Percentiles rank a stretch among this genome's conserved stretches.
Conservation (phyloP, 1,140 invertebrate species). For the Drosophila paulistorum region DNA sequence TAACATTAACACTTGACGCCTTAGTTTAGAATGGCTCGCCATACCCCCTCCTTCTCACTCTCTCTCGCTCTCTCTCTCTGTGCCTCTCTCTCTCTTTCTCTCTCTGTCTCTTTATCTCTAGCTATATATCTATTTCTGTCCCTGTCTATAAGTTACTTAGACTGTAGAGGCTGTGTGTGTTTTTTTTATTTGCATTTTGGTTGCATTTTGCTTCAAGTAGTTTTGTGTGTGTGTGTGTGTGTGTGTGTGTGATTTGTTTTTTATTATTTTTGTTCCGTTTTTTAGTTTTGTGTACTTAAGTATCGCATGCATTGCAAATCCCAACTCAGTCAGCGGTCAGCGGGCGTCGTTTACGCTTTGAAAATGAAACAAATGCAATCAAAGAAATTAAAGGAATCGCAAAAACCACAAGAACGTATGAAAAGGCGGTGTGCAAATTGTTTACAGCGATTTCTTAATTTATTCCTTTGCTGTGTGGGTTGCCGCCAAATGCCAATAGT, state of each 20-base stretch:
- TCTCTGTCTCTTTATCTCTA: neutral
- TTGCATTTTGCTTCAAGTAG: conserved; percentile 25
- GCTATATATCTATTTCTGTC: neutral
- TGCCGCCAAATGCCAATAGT: neutral
- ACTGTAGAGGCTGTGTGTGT: conserved; percentile 3
- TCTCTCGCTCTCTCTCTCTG: neutral
- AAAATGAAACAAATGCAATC: conserved; percentile 47
- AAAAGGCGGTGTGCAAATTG: conserved; percentile 15
- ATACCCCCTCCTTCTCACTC: too few relatives aligned
- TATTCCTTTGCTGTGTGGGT: neutral
- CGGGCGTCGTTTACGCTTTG: conserved; percentile 62
- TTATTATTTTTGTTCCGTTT: conserved; percentile 27
- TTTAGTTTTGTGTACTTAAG: conserved; percentile 65
- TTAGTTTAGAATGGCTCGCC: neutral
- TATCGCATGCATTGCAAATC: conserved; percentile 51
- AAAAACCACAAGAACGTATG: conserved; percentile 9
- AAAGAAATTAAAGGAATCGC: conserved; percentile 2
- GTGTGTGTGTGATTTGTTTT: neutral
- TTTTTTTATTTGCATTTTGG: conserved; percentile 2
- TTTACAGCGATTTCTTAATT: conserved; percentile 1
- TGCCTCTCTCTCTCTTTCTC: too few relatives aligned
- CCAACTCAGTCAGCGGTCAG: conserved; percentile 73
- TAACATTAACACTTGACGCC: neutral
- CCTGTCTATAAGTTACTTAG: neutral
- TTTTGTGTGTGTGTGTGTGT: conserved; percentile 10